Evolutionary conservation across 1,140 invertebrate genomes (phyloP), one percentile per base, ranked within the genome.

Genomic region (Pantala flavescens): DNA sequence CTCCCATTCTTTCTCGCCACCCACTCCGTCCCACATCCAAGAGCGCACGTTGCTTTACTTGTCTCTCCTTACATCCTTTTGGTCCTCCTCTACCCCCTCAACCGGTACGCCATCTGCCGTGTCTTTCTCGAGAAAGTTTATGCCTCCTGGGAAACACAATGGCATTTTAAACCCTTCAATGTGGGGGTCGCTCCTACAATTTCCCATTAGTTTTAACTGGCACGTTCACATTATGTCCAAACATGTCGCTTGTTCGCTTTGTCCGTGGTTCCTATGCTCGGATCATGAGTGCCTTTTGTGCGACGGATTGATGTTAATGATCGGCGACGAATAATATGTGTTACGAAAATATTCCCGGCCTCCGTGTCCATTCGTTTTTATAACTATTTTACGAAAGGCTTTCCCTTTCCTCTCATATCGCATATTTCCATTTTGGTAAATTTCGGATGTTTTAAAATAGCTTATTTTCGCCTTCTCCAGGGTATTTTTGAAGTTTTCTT

Each of bases 131-230:
- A 63, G n/a, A 63, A 63, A 21, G 49, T 63, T 63, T 63, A 63
- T 63, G 49, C 49, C 49, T 63, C 49, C 49, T 21, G 16, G n/a
- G 12, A 63, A 63, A 63, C 49, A 63, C 49, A 63, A 63, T 63
- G 49, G 49, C n/a, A 63, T 63, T 63, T 63, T 63, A 63, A 63
- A 63, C 49, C 49, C n/a, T 63, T 21, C n/a, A 36, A 36, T 36
- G 9, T 36, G 28, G 28, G 28, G 28, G 28, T 7, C 49, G 49
- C 1, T 63, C 12, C 49, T 63, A 63, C 49, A 63, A 63, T 63
- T 63, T 63, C 49, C 49, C 49, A 63, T 63, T 63, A 63, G 49
- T 63, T 63, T 63, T 63, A 19, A 63, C 49, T 63, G 49, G 49
- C 49, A 63, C 49, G 49, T 21, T 63, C 49, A 63, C 49, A 21